A percentile compares a stretch with the other conserved stretches of the same genome.
These are phyloP conservation scores for Mesorhabditis spiculigera DNA, from an alignment of 2,888 invertebrate genomes.

Conservation along the genomic window DNA sequence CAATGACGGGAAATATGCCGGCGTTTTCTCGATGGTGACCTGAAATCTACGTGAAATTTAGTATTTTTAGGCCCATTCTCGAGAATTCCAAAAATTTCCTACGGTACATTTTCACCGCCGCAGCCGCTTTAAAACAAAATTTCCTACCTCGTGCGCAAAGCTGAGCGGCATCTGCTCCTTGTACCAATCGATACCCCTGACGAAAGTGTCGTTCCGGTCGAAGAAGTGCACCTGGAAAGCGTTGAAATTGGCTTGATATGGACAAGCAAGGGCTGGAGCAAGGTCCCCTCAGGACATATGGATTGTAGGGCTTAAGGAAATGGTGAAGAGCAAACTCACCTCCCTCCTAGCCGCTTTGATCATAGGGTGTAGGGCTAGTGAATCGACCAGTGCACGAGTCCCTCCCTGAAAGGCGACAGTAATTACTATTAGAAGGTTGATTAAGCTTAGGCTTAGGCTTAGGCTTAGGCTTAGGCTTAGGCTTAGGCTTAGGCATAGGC, in stretches of 20 bases:
- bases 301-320: no score
- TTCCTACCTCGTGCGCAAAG: conserved; percentile 25
- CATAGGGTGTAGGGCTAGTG: conserved; percentile 83
- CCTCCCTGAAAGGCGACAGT: conserved; percentile 69
- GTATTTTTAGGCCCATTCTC: no score
- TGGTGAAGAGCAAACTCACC: no score
- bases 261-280: no score
- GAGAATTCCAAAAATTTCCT: no score
- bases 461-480: no score
- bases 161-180: conserved; percentile 53
- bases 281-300: no score
- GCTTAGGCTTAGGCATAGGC: no score
- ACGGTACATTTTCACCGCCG: no score
- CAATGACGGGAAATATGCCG: conserved; percentile 92
- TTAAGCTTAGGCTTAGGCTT: no score
- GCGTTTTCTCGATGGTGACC: conserved; percentile 77
- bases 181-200: conserved; percentile 87
- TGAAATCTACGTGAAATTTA: conserved; percentile 16
- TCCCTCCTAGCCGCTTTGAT: conserved; percentile 64
- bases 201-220: conserved; percentile 76
- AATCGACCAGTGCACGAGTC: conserved; percentile 85
- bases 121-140: background rate
- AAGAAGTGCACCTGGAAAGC: conserved; percentile 96
- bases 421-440: no score
- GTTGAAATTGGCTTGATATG: no score